Conservation (phyloP, 2,113 vertebrate genomes). For the Taxidea taxus region DNA sequence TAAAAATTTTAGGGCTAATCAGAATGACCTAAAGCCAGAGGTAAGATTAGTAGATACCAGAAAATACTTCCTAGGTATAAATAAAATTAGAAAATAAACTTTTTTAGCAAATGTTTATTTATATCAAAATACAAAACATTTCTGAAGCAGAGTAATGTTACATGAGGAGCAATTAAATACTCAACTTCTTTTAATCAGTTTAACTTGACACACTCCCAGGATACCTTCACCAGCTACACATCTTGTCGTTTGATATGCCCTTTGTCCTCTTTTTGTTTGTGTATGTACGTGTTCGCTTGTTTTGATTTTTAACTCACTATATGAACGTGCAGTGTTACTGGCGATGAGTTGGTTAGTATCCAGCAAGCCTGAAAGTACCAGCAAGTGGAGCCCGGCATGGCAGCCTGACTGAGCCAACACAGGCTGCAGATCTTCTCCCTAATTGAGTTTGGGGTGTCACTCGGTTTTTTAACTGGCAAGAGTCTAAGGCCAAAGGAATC, state of each 20-base stretch:
- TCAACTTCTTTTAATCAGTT: slow-evolving; percentile 66
- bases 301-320: slow-evolving; percentile 52
- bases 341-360: slow-evolving; percentile 76
- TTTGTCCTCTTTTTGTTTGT: not conserved
- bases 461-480: slow-evolving; percentile 60
- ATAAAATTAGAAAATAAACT: slow-evolving; percentile 37
- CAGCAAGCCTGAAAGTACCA: slow-evolving; percentile 83
- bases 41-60: not conserved
- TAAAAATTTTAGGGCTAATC: not conserved
- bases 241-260: not conserved
- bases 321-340: slow-evolving; percentile 83
- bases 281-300: not conserved
- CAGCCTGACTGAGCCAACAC: slow-evolving; percentile 72
- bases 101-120: slow-evolving; percentile 88
- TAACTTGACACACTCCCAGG: slow-evolving; percentile 79
- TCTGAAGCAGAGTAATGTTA: slow-evolving; percentile 88
- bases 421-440: slow-evolving; percentile 60
- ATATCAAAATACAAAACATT: slow-evolving; percentile 91
- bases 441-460: not conserved
- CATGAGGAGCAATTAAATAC: slow-evolving; percentile 84
- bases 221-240: slow-evolving; percentile 73
- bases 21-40: not conserved
- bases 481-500: slow-evolving; percentile 76
- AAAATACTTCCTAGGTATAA: not conserved
- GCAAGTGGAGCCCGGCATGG: slow-evolving; percentile 72